A percentile compares a stretch with the other conserved stretches of the same genome.
Evolutionary conservation across 1,140 invertebrate genomes (phyloP).

Genomic region (Leptonema lineaticorne): DNA sequence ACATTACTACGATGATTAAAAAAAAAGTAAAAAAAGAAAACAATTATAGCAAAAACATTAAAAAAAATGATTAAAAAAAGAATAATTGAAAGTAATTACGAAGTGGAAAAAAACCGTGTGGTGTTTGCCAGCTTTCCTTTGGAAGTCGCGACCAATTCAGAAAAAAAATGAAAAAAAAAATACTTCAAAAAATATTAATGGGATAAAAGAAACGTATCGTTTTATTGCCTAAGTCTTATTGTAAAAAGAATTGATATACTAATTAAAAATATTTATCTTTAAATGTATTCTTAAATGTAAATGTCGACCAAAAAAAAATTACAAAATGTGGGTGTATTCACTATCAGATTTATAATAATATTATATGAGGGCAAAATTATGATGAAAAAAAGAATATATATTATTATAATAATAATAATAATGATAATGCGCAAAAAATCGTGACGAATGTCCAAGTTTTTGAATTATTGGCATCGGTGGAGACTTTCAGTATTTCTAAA

Average conservation of each 20-base stretch:
- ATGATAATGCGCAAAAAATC: no score
- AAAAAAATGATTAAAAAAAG: background rate
- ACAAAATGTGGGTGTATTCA: conserved; percentile 41
- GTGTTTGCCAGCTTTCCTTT: conserved; percentile 9
- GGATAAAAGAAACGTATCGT: no score
- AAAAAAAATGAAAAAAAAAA: no score
- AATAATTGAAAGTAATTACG: background rate
- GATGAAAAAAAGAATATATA: conserved; percentile 22
- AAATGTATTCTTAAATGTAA: conserved; percentile 39
- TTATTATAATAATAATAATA: conserved; percentile 33
- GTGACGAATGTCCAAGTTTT: conserved; percentile 31
- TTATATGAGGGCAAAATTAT: conserved; percentile 35
- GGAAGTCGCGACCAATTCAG: conserved; percentile 34
- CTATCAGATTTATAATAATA: conserved; percentile 39
- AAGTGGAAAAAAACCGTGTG: no score
- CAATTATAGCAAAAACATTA: background rate
- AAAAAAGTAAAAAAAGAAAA: conserved; percentile 14
- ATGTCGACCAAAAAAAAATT: conserved; percentile 42
- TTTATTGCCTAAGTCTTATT: conserved; percentile 36
- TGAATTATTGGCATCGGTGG: conserved; percentile 32
- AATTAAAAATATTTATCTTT: conserved; percentile 33
- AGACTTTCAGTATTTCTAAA: conserved; percentile 41
- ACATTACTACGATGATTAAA: conserved; percentile 24
- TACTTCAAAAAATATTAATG: conserved; percentile 40
- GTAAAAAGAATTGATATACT: conserved; percentile 28